Evolutionary conservation across 1,140 invertebrate species (phyloP).

Genomic region (Cepaea nemoralis): DNA sequence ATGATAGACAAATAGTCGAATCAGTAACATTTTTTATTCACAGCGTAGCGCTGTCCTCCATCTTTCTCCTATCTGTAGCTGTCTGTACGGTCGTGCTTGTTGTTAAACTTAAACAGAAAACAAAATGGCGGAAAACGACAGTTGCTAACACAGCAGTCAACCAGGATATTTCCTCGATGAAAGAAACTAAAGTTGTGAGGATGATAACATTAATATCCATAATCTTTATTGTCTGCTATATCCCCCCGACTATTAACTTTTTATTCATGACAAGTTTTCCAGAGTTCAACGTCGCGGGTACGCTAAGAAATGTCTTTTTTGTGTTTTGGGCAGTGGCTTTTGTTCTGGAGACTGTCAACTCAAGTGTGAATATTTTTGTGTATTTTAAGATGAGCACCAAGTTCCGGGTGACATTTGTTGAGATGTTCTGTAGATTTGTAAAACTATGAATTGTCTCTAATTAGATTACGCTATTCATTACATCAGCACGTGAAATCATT

Average conservation of each 20-base stretch:
- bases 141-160: not conserved
- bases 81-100: conserved; percentile 6
- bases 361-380: conserved; percentile 21
- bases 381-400: conserved; percentile 28
- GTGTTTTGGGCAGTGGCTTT: not conserved
- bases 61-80: not conserved
- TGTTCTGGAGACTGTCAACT: not conserved
- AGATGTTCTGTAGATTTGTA: not conserved
- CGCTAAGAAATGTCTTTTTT: not conserved
- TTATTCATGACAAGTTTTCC: not conserved
- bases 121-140: not conserved
- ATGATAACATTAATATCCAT: conserved; percentile 11
- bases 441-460: too few relatives aligned
- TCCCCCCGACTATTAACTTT: not conserved
- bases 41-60: not conserved
- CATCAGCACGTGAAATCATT: too few relatives aligned
- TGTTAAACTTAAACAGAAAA: not conserved
- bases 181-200: conserved; percentile 5
- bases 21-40: not conserved
- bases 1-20: not conserved
- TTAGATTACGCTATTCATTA: too few relatives aligned
- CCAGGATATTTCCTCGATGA: not conserved
- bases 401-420: not conserved
- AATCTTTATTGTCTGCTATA: conserved; percentile 1
- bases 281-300: conserved; percentile 5